These are phyloP conservation scores for Chiloscyllium plagiosum DNA, from an alignment of 2,113 vertebrate species.

Conservation along the genomic window DNA sequence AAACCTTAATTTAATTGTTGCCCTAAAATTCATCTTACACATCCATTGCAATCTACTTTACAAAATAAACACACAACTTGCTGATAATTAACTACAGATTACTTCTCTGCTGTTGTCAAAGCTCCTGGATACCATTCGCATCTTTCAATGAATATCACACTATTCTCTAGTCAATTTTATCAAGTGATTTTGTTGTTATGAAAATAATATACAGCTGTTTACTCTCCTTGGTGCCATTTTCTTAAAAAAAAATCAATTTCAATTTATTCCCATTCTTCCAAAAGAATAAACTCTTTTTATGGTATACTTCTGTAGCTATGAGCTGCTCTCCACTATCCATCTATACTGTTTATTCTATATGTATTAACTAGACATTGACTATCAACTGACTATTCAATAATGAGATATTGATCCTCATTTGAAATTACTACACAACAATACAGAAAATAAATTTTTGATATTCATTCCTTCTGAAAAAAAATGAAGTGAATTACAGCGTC, in stretches of 20 bases:
- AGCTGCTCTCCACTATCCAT: neutral
- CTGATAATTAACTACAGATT: neutral
- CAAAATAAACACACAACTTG: neutral
- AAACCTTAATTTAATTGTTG: neutral
- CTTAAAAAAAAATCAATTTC: neutral
- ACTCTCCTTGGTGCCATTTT: neutral
- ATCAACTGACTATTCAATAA: neutral
- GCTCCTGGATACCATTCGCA: neutral
- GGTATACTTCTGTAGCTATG: neutral
- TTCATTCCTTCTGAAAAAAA: neutral
- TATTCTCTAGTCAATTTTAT: neutral
- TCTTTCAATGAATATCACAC: neutral
- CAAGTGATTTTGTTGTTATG: neutral
- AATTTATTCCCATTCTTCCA: neutral
- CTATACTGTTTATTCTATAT: neutral
- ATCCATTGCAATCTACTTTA: neutral
- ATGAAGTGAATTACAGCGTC: neutral
- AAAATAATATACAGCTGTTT: neutral
- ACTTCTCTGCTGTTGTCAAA: neutral
- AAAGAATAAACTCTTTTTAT: neutral
- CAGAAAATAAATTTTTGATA: neutral
- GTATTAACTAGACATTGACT: neutral
- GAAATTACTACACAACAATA: neutral
- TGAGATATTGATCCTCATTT: neutral
- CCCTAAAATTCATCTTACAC: neutral